phyloP scores from a whole-genome alignment of 2,888 invertebrate genomes.

The Drosophila antonietae region DNA sequence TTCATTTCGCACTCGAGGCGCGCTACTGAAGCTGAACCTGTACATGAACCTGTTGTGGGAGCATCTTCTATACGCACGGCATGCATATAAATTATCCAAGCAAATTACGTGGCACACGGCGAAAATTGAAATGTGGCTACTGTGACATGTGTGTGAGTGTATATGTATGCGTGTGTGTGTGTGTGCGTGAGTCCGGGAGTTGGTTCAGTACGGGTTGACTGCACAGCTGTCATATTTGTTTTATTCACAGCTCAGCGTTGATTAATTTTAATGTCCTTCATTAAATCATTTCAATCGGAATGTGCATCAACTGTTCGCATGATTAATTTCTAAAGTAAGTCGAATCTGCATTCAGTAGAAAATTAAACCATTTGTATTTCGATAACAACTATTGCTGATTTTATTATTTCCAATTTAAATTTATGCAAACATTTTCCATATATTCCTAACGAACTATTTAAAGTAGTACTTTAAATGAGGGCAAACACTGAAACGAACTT shows the following conservation, averaged over 20 bases:
- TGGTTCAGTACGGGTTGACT: conserved; percentile 10
- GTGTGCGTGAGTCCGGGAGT: not conserved
- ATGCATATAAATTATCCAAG: conserved; percentile 77
- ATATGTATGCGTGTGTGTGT: conserved; percentile 9
- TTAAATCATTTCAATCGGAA: conserved; percentile 65
- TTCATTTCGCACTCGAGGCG: conserved; percentile 73
- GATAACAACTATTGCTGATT: no score
- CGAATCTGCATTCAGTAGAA: not conserved
- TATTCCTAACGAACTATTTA: not conserved
- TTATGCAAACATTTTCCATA: not conserved
- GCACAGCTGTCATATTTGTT: conserved; percentile 61
- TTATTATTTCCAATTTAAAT: not conserved
- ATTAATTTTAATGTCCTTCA: conserved; percentile 75
- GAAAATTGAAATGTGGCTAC: conserved; percentile 65
- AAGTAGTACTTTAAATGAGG: not conserved
- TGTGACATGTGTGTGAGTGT: conserved; percentile 2
- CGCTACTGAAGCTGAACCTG: conserved; percentile 16
- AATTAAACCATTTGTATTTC: not conserved
- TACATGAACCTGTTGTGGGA: conserved; percentile 32
- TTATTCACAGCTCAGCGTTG: conserved; percentile 51
- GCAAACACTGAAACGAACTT: not conserved
- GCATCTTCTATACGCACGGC: conserved; percentile 67
- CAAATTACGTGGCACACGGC: conserved; percentile 69
- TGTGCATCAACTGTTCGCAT: conserved; percentile 27
- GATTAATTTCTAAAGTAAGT: conserved; percentile 22